These are phyloP conservation scores for Cheilinus undulatus DNA, from an alignment of 2,113 vertebrate species.

Conservation along the genomic window DNA sequence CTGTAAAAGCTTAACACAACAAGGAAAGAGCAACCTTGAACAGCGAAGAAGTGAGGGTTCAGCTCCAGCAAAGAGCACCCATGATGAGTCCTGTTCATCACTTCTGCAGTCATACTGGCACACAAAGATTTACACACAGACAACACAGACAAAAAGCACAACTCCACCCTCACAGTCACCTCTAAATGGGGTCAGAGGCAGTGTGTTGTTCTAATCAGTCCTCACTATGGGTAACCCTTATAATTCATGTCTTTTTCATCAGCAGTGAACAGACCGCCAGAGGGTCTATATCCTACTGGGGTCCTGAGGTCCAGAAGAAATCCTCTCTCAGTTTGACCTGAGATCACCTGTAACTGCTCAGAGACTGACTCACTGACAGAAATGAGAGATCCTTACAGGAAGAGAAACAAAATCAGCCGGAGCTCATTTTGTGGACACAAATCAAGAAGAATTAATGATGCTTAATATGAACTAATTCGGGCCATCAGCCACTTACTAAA, in stretches of 20 bases:
- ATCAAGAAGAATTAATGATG: slow-evolving; percentile 71
- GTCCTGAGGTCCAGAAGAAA: slow-evolving; percentile 65
- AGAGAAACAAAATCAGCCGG: slow-evolving; percentile 54
- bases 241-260: slow-evolving; percentile 82
- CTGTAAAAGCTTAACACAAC: too few relatives aligned
- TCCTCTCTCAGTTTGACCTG: slow-evolving; percentile 69
- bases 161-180: slow-evolving; percentile 53
- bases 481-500: slow-evolving; percentile 62
- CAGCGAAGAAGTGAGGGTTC: slow-evolving; percentile 41
- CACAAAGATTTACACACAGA: slow-evolving; percentile 4
- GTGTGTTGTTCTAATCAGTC: slow-evolving; percentile 72
- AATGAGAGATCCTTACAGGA: slow-evolving; percentile 37
- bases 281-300: slow-evolving; percentile 69
- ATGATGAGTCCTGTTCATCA: slow-evolving; percentile 66
- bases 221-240: slow-evolving; percentile 76
- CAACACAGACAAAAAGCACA: slow-evolving; percentile 13
- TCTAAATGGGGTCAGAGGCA: slow-evolving; percentile 71
- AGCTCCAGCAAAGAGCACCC: slow-evolving; percentile 41
- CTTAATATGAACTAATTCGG: slow-evolving; percentile 65
- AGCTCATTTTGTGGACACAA: slow-evolving; percentile 65
- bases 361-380: slow-evolving; percentile 54
- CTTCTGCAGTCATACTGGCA: not conserved
- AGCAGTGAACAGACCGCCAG: slow-evolving; percentile 58
- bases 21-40: slow-evolving; percentile 11
- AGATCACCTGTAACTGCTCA: slow-evolving; percentile 61